Conservation (phyloP, 35 echinoderm and acorn worm genomes). For the Strongylocentrotus purpuratus region DNA sequence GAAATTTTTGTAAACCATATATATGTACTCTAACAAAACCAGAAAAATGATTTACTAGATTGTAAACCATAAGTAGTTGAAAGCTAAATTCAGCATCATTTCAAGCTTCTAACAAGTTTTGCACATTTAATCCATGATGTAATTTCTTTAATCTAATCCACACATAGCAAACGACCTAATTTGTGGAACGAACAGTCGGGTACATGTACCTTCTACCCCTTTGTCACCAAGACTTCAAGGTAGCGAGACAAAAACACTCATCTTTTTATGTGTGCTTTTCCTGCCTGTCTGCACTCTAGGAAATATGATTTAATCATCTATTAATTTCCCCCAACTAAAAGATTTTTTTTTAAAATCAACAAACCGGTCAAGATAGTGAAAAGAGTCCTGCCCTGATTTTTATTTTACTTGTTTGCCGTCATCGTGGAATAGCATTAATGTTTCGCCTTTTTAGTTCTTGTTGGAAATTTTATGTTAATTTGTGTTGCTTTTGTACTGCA, state of each 20-base stretch:
- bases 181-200: slow-evolving; percentile 8
- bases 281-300: not conserved
- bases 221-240: slow-evolving; percentile 8
- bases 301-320: not conserved
- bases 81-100: not conserved
- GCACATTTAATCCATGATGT: not conserved
- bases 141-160: not conserved
- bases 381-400: not conserved
- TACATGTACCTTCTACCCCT: not conserved
- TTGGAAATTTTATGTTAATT: not conserved
- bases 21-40: not conserved
- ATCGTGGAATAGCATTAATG: not conserved
- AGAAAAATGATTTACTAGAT: not conserved
- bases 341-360: not conserved
- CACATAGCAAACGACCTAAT: not conserved
- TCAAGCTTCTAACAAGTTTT: not conserved
- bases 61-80: no score
- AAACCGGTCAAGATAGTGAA: not conserved
- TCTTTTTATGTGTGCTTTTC: not conserved
- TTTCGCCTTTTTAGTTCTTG: not conserved
- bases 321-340: not conserved
- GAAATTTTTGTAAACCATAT: not conserved
- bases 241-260: not conserved
- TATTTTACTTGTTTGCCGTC: not conserved
- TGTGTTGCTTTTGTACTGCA: not conserved